These are phyloP conservation scores for Pachypeltis micranthus DNA, from an alignment of 1,140 invertebrate genomes.

Conservation along the genomic window DNA sequence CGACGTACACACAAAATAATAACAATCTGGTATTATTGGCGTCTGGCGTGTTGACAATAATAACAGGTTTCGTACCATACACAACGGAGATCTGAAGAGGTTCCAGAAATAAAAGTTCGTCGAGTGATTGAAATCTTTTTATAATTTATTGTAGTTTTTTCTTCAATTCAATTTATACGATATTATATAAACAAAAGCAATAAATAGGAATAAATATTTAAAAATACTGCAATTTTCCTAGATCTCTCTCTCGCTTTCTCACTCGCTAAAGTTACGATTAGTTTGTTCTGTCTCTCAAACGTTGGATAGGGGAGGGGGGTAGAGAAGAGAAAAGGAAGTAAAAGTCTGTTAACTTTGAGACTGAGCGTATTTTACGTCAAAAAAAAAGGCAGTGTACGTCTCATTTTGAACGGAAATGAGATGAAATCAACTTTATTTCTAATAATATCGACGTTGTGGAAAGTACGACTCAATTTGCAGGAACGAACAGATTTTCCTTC, in stretches of 20 bases:
- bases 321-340: too few relatives aligned
- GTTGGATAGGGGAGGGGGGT: too few relatives aligned
- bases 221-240: slow-evolving; percentile 16
- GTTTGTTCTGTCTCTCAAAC: not conserved
- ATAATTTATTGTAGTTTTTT: too few relatives aligned
- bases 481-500: too few relatives aligned
- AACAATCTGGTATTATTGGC: too few relatives aligned
- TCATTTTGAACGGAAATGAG: not conserved
- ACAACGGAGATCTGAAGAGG: too few relatives aligned
- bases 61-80: too few relatives aligned
- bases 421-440: not conserved
- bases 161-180: too few relatives aligned
- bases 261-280: not conserved
- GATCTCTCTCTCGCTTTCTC: slow-evolving; percentile 9
- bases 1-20: too few relatives aligned
- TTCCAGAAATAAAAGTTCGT: too few relatives aligned
- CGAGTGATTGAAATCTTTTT: too few relatives aligned
- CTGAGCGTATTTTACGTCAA: not conserved
- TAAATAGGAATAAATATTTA: slow-evolving; percentile 21
- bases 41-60: too few relatives aligned
- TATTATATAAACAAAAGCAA: slow-evolving; percentile 12
- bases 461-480: not conserved
- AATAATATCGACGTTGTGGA: not conserved
- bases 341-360: not conserved
- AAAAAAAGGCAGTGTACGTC: not conserved